Evolutionary conservation across 2,797 vertebrate genomes (phyloP).

Genomic region (Coccyzus lansbergi): DNA sequence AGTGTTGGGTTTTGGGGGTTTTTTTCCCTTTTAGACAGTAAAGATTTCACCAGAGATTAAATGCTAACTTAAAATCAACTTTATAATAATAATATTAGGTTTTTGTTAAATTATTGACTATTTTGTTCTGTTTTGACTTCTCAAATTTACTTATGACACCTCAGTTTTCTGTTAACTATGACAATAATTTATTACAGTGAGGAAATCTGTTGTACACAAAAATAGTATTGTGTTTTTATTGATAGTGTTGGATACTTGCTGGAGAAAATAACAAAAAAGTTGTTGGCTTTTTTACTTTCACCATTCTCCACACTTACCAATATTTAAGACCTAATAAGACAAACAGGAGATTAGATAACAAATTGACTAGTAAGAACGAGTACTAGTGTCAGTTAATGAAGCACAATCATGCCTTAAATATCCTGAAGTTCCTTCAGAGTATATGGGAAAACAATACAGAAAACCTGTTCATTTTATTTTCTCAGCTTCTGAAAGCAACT

Average conservation of each 20-base stretch:
- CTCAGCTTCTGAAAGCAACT: not conserved
- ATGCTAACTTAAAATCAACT: not conserved
- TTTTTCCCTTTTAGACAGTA: not conserved
- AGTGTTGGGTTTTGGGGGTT: too few relatives aligned
- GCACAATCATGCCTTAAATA: not conserved
- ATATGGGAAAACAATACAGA: not conserved
- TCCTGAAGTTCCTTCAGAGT: not conserved
- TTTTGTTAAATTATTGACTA: not conserved
- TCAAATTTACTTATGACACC: not conserved
- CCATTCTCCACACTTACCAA: not conserved
- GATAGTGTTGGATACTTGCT: not conserved
- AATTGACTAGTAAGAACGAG: not conserved
- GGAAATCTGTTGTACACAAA: not conserved
- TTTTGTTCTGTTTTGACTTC: not conserved
- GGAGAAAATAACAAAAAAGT: not conserved
- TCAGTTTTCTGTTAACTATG: not conserved
- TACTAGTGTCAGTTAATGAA: not conserved
- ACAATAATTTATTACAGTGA: not conserved
- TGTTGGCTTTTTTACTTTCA: rapidly evolving
- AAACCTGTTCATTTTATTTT: not conserved
- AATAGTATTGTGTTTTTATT: not conserved
- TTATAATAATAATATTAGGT: not conserved
- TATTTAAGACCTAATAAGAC: not conserved
- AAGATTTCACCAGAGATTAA: not conserved
- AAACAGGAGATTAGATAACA: not conserved